Evolutionary conservation across 2,113 vertebrate species (phyloP).

Genomic region (Ranitomeya imitator): DNA sequence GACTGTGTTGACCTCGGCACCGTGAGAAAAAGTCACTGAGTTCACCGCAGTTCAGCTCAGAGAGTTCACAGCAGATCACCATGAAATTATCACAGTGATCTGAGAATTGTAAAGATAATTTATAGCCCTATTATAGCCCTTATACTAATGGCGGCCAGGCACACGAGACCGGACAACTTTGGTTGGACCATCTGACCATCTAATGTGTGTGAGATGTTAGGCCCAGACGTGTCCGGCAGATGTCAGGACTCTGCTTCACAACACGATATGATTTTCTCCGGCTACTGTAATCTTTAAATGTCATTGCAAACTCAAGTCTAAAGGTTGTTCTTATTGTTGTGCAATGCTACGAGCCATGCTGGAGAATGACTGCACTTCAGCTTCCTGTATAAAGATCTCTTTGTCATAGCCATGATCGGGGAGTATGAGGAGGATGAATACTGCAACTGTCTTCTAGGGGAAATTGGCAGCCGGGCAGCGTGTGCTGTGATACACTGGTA

Average conservation of each 20-base stretch:
- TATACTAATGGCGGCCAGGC: too few species aligned
- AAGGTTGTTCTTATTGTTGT: slow-evolving; percentile 44
- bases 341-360: background rate
- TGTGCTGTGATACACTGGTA: slow-evolving; percentile 32
- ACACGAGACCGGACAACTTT: too few species aligned
- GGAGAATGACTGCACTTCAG: slow-evolving; percentile 20
- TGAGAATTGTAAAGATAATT: too few species aligned
- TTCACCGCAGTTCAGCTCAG: too few species aligned
- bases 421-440: slow-evolving; percentile 47
- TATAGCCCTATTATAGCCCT: too few species aligned
- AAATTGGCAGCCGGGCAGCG: slow-evolving; percentile 34
- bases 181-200: too few species aligned
- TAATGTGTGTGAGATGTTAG: too few species aligned
- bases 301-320: background rate
- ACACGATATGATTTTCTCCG: background rate
- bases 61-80: too few species aligned
- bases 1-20: too few species aligned
- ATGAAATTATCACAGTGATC: too few species aligned
- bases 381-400: slow-evolving; percentile 44
- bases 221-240: too few species aligned
- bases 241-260: background rate
- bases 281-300: background rate
- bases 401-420: slow-evolving; percentile 41
- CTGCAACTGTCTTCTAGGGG: slow-evolving; percentile 27
- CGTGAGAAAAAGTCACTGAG: too few species aligned